Percentiles rank a stretch among this genome's conserved stretches.
phyloP scores from a whole-genome alignment of 2,888 invertebrate species.

The Boloria euphrosyne region DNA sequence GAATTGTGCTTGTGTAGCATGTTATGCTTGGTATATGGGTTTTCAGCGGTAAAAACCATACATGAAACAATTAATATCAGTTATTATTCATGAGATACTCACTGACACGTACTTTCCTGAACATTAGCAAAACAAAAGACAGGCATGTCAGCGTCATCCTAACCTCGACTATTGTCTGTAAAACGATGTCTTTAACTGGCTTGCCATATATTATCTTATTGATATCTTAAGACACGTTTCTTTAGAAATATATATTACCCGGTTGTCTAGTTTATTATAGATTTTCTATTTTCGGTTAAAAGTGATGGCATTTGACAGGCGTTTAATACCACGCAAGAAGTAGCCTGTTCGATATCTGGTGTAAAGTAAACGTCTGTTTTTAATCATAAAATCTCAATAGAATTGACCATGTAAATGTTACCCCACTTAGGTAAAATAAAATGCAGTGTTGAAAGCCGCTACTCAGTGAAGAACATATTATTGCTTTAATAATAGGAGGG shows the following conservation, averaged over 20 bases:
- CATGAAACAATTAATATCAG: slow-evolving; percentile 67
- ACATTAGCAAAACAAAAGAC: slow-evolving; percentile 73
- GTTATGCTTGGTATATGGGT: slow-evolving; percentile 55
- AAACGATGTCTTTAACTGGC: slow-evolving; percentile 55
- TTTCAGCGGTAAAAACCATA: slow-evolving; percentile 58
- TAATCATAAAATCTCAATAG: no score
- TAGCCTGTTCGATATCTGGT: no score
- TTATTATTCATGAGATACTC: slow-evolving; percentile 76
- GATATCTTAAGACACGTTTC: slow-evolving; percentile 14
- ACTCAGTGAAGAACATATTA: no score
- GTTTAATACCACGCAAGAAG: no score
- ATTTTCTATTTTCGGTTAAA: slow-evolving; percentile 2
- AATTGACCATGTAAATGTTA: no score
- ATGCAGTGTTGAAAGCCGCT: no score
- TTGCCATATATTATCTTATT: slow-evolving; percentile 37
- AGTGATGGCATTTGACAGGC: not conserved
- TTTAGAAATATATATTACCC: not conserved
- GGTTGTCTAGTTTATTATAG: not conserved
- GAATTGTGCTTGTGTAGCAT: slow-evolving; percentile 47
- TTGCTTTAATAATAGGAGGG: no score
- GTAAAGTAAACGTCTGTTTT: no score
- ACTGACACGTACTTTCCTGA: slow-evolving; percentile 46
- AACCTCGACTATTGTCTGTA: slow-evolving; percentile 64
- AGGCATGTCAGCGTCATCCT: slow-evolving; percentile 48
- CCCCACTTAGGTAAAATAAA: no score